Conservation (phyloP, 2,888 invertebrate species). For the Minunthozetes semirufus region DNA sequence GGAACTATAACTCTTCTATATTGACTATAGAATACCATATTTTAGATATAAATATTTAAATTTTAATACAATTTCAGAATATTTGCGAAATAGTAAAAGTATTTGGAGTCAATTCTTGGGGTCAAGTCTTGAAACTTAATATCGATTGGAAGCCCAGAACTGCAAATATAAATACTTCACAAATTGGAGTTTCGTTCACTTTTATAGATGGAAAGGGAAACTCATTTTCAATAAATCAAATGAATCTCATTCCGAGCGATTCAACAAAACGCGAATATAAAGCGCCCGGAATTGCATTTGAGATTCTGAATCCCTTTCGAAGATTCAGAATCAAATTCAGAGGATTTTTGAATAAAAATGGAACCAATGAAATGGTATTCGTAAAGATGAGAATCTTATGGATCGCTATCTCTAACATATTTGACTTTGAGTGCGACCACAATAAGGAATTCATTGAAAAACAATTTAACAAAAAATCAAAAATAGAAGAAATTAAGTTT, state of each 20-base stretch:
- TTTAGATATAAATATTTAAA: too few species aligned
- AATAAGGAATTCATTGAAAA: neutral
- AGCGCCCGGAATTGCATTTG: constrained; percentile 5
- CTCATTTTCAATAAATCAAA: neutral
- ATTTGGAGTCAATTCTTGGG: constrained; percentile 20
- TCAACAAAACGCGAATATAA: neutral
- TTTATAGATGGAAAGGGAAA: constrained; percentile 19
- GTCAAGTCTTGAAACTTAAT: neutral
- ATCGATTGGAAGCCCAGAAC: neutral
- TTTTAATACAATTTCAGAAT: too few species aligned
- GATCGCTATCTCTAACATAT: neutral
- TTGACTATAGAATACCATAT: too few species aligned
- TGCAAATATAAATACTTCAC: neutral
- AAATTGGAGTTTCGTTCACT: neutral
- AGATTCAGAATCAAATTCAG: constrained; percentile 26
- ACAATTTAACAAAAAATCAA: neutral
- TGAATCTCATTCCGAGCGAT: neutral
- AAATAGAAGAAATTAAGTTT: neutral
- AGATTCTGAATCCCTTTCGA: constrained; percentile 12
- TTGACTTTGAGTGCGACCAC: constrained; percentile 15
- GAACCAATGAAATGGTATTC: neutral
- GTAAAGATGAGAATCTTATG: neutral
- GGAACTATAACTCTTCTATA: too few species aligned
- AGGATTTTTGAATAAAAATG: constrained; percentile 7
- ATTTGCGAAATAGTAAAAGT: neutral